These are phyloP conservation scores for Meriones psammophilus DNA, from an alignment of 2,797 vertebrate species.

Conservation along the genomic window DNA sequence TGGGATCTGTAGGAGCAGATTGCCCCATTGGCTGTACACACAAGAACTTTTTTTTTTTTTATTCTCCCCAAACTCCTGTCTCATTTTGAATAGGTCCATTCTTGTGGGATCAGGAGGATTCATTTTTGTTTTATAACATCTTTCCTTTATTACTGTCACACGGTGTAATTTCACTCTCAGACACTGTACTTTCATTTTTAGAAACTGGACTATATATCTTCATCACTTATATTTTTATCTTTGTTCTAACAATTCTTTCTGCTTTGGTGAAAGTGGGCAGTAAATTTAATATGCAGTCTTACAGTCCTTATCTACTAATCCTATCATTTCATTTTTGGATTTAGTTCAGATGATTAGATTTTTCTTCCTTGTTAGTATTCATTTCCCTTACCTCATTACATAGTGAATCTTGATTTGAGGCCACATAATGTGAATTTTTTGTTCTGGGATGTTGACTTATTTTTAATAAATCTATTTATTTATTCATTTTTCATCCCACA, in stretches of 20 bases:
- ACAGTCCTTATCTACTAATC: neutral
- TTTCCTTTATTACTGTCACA: neutral
- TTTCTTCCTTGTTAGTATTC: too few relatives aligned
- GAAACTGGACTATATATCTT: neutral
- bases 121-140: neutral
- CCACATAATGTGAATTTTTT: neutral
- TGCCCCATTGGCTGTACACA: neutral
- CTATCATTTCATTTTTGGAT: neutral
- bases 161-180: neutral
- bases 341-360: neutral
- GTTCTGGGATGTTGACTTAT: neutral
- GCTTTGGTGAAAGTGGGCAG: neutral
- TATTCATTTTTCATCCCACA: neutral
- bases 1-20: too few relatives aligned
- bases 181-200: neutral
- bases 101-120: neutral
- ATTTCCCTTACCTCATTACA: neutral
- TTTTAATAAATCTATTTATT: neutral
- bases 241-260: neutral
- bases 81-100: neutral
- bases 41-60: neutral
- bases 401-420: neutral
- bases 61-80: neutral
- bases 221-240: neutral
- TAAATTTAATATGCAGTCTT: neutral